Base-by-base conservation (phyloP, 1,140 invertebrate species). In the Tetramorium parvispinum region DNA sequence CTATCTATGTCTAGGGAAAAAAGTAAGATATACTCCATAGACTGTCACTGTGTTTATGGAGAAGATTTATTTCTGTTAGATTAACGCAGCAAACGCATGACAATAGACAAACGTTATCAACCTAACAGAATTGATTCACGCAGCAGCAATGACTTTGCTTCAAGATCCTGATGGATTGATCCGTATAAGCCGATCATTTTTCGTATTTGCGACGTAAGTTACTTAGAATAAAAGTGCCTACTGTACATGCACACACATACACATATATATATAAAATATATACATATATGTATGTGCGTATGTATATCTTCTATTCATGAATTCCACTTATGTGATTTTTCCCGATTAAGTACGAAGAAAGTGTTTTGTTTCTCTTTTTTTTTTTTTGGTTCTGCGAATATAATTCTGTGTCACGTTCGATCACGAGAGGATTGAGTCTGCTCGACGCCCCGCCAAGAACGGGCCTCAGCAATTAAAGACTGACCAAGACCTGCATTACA, bases 401-500 rank as follows among this genome's bases (percentile, higher is more conserved):
- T 59, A 57, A 83, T 68, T 21, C 43, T 89, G 77, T 89, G 75
- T 91, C 83, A 82, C 71, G 83, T 91, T 88, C 79, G 86, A 88
- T 89, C 71, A 77, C 89, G 75, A 81, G 71, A 90, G 49, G 83
- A 91, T 89, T 78, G 89, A 88, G 89, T 92, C 90, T 93, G 91
- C 86, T 93, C 73, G 92, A 88, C 70, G 91, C 78, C 78, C 92
- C 75, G 91, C 86, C 79, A 87, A 59, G 40, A 81, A 53, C 75
- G 89, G 92, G 93, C 91, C 93, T 94, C 93, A 88, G 93, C 93
- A 94, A 94, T 88, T 91, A 91, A 95, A 94, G 94, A 95, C 94
- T 95, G 94, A 95, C 91, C 92, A 93, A 95, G 93, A 95, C 93
- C 94, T 95, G 93, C 94, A 95, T 95, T 94, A 95, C 90, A 94